Percentiles rank a stretch among this genome's conserved stretches.
Evolutionary conservation across 1,140 invertebrate genomes (phyloP).

Genomic region (Leucophenga varia): DNA sequence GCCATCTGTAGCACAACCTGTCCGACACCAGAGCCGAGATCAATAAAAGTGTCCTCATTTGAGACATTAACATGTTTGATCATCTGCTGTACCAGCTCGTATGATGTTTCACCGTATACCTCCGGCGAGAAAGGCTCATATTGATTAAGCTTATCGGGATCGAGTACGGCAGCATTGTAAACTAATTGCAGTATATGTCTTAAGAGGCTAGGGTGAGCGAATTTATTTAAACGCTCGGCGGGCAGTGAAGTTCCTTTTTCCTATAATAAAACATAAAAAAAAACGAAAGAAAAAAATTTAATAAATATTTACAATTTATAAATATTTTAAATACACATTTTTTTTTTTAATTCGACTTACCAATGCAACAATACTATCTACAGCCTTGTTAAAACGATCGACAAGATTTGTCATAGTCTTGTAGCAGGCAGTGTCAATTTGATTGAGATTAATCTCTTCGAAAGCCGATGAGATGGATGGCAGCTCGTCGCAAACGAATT

Average conservation of each 20-base stretch:
- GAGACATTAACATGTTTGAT: constrained; percentile 92
- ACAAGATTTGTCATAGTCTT: constrained; percentile 94
- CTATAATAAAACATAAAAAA: too few species aligned
- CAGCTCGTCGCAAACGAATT: constrained; percentile 94
- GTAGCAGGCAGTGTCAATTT: constrained; percentile 90
- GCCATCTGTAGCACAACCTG: constrained; percentile 98
- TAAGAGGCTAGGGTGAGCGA: constrained; percentile 82
- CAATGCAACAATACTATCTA: constrained; percentile 89
- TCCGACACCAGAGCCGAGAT: constrained; percentile 95
- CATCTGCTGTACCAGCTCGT: constrained; percentile 95
- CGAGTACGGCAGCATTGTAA: constrained; percentile 93
- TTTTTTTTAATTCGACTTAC: constrained; percentile 64
- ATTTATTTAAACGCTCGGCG: constrained; percentile 78
- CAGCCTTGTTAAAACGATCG: constrained; percentile 93
- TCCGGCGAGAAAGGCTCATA: constrained; percentile 98
- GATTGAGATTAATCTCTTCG: constrained; percentile 87
- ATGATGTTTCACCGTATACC: constrained; percentile 97
- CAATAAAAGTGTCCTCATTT: constrained; percentile 93
- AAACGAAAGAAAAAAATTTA: background rate
- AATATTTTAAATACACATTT: background rate
- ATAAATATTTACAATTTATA: background rate
- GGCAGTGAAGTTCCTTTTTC: constrained; percentile 91
- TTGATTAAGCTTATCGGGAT: constrained; percentile 95
- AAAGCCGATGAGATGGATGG: constrained; percentile 89
- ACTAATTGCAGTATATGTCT: constrained; percentile 96